These are phyloP conservation scores for Egretta garzetta DNA, from an alignment of 2,113 vertebrate genomes.

Conservation along the genomic window DNA sequence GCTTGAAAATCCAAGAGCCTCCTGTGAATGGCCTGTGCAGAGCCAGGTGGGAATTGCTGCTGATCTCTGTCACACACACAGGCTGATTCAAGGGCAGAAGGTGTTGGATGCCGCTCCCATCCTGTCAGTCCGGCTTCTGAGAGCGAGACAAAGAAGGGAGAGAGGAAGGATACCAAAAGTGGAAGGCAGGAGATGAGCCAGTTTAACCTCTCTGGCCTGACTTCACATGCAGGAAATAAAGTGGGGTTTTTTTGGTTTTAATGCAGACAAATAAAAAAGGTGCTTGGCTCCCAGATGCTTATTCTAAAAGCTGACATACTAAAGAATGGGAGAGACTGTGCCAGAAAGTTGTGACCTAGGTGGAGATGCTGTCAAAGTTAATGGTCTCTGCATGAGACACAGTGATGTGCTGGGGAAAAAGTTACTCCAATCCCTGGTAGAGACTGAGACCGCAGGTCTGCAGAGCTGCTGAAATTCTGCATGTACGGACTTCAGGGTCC, in stretches of 20 bases:
- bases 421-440: neutral
- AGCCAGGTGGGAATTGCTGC: neutral
- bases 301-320: neutral
- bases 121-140: neutral
- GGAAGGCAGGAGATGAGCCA: neutral
- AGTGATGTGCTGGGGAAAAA: neutral
- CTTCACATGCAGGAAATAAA: neutral
- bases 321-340: neutral
- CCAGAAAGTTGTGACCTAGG: neutral
- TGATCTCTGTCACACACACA: fast-evolving
- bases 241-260: neutral
- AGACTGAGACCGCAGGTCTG: neutral
- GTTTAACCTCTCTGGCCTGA: neutral
- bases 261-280: neutral
- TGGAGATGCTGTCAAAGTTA: neutral
- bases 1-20: neutral
- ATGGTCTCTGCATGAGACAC: neutral
- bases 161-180: neutral
- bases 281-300: neutral
- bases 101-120: neutral
- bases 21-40: neutral
- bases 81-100: neutral
- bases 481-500: neutral
- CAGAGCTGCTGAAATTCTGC: neutral
- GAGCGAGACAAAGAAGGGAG: neutral